Conservation (phyloP, 2,888 invertebrate genomes). For the Falcaria lacertinaria region DNA sequence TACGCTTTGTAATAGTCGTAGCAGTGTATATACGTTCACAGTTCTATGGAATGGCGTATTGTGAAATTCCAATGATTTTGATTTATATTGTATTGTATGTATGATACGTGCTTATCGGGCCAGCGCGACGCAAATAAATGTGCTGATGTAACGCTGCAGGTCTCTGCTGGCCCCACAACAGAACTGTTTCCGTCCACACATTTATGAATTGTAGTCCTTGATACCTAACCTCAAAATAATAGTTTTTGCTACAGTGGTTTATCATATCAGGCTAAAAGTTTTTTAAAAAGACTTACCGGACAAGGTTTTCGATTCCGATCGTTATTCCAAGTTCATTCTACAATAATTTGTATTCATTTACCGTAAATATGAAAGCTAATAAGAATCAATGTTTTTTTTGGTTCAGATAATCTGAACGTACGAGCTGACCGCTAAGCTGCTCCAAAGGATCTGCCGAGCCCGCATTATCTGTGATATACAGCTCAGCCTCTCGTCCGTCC, state of each 20-base stretch:
- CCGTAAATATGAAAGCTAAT: slow-evolving; percentile 8
- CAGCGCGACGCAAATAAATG: slow-evolving; percentile 47
- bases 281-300: no score
- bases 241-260: neutral
- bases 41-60: slow-evolving; percentile 42
- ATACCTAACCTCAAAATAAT: slow-evolving; percentile 65
- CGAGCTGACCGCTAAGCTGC: slow-evolving; percentile 77
- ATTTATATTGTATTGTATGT: slow-evolving; percentile 22
- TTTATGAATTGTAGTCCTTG: slow-evolving; percentile 35
- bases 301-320: no score
- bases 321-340: no score
- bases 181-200: slow-evolving; percentile 11
- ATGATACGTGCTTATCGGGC: slow-evolving; percentile 37
- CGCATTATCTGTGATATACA: slow-evolving; percentile 80
- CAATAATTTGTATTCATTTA: slow-evolving; percentile 7
- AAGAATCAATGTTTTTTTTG: slow-evolving; percentile 16
- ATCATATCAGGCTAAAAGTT: neutral
- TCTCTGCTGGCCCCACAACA: slow-evolving; percentile 9
- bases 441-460: slow-evolving; percentile 76
- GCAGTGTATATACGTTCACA: slow-evolving; percentile 6
- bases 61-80: slow-evolving; percentile 37
- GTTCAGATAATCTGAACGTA: slow-evolving; percentile 62
- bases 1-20: slow-evolving; percentile 18
- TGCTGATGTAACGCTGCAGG: slow-evolving; percentile 18
- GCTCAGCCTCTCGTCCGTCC: slow-evolving; percentile 81